phyloP scores from a whole-genome alignment of 1,140 invertebrate genomes.

The Chrysoperla carnea region DNA sequence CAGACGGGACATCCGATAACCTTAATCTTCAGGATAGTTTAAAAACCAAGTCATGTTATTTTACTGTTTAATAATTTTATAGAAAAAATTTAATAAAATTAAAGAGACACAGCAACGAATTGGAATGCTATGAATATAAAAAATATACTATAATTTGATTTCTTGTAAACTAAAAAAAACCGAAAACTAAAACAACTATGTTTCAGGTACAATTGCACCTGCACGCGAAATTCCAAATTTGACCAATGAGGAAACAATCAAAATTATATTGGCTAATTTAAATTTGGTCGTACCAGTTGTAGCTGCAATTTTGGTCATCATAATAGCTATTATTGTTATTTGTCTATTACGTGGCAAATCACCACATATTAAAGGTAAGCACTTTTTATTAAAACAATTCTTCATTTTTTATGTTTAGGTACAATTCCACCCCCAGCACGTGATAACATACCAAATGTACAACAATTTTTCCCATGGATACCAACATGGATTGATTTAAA shows the following conservation, averaged over 20 bases:
- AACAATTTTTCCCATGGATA: constrained; percentile 56
- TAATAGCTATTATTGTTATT: constrained; percentile 79
- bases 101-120: no score
- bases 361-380: constrained; percentile 64
- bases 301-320: constrained; percentile 76
- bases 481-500: constrained; percentile 74
- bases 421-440: constrained; percentile 60
- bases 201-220: constrained; percentile 88
- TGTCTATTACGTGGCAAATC: constrained; percentile 70
- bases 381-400: constrained; percentile 8
- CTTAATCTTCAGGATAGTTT: no score
- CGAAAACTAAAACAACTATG: constrained; percentile 20
- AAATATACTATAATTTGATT: no score
- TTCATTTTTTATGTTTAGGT: constrained; percentile 30
- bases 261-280: constrained; percentile 69
- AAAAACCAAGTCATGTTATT: no score
- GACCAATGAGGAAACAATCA: constrained; percentile 60
- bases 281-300: constrained; percentile 89
- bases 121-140: no score
- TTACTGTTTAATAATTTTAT: no score
- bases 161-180: background rate
- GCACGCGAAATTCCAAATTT: constrained; percentile 65
- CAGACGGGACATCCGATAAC: no score
- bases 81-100: no score
- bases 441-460: constrained; percentile 30